Base-by-base conservation (phyloP, 1,140 invertebrate genomes). In the Ridgeia piscesae region DNA sequence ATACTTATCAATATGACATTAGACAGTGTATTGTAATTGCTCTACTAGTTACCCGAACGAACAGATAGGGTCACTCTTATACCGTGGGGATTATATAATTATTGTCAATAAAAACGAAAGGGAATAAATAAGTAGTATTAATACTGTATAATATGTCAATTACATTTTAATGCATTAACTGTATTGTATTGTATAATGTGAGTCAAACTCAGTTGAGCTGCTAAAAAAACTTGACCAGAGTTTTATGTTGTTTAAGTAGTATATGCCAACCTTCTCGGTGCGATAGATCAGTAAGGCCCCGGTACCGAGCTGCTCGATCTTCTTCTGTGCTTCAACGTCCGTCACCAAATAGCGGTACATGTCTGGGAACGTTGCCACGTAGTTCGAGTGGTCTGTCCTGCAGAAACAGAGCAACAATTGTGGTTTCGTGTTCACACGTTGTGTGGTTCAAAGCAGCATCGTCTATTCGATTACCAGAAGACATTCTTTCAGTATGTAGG, bases 101-200 rank as follows among this genome's bases (percentile, higher is more conserved):
- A 42, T 11, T 42, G 42, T 11, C 42, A 42, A 42, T 42, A 42
- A 42, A 4, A 11, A 42, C 4, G 4, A 11, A 42, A 42, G 97
- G 95, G 98, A 98, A 17, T 96, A 94, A 1, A 94, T 98, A n/a
- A 95, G 92, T 8, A 94, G 97, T 90, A 96, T 98, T 0, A 95
- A 96, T 91, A 97, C 97, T 90, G 96, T 97, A 89, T 96, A 96
- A 6, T 98, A 95, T 95, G 97, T 97, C 95, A 96, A 96, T 95
- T 93, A 94, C 91, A 94, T 77, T 89, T 92, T 4, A 77, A 77
- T 77, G 42, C 11, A 42, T 42, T 42, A 42, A 11, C 11, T 42
- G 42, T 42, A 6, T 21, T 27, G 11, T 42, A 42, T 31, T 21
- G 27, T 77, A 31, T 17, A 27, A 8, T 77, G 58, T 77, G 11